Evolutionary conservation across 1,140 invertebrate species (phyloP).

Genomic region (Drosophila murphyi): DNA sequence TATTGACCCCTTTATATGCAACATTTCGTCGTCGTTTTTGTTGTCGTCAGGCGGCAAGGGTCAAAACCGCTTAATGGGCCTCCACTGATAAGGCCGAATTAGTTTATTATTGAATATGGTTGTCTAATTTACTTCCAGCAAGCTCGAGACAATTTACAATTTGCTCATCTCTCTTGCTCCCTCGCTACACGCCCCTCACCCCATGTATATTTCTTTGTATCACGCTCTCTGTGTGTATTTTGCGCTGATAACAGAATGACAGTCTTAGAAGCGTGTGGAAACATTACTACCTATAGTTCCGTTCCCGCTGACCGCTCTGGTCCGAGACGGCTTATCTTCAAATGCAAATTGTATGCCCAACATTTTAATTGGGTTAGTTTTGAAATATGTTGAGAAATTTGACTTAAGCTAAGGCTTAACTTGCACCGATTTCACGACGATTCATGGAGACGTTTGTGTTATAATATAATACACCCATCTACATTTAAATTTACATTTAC

Average conservation of each 20-base stretch:
- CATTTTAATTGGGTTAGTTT: slow-evolving; percentile 62
- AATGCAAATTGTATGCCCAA: slow-evolving; percentile 66
- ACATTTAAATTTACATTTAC: slow-evolving; percentile 1
- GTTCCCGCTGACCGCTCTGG: slow-evolving; percentile 24
- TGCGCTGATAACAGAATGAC: slow-evolving; percentile 60
- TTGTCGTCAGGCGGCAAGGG: slow-evolving; percentile 39
- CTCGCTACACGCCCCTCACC: no score
- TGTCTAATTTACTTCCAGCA: slow-evolving; percentile 51
- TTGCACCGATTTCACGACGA: slow-evolving; percentile 28
- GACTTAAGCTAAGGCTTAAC: slow-evolving; percentile 13
- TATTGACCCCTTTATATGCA: slow-evolving; percentile 60
- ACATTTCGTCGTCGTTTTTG: slow-evolving; percentile 5
- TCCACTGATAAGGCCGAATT: slow-evolving; percentile 55
- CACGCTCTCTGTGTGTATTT: slow-evolving; percentile 51
- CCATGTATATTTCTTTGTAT: neutral
- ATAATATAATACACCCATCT: slow-evolving; percentile 5
- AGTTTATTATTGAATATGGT: slow-evolving; percentile 69
- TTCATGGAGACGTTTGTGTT: slow-evolving; percentile 19
- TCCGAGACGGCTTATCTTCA: slow-evolving; percentile 49
- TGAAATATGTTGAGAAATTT: slow-evolving; percentile 17
- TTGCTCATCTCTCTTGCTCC: slow-evolving; percentile 34
- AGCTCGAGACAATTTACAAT: slow-evolving; percentile 34
- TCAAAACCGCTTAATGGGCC: slow-evolving; percentile 63
- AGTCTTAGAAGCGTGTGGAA: slow-evolving; percentile 40
- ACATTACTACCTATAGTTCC: slow-evolving; percentile 30